Evolutionary conservation across 2,797 vertebrate species (phyloP).

Genomic region (Manis javanica): DNA sequence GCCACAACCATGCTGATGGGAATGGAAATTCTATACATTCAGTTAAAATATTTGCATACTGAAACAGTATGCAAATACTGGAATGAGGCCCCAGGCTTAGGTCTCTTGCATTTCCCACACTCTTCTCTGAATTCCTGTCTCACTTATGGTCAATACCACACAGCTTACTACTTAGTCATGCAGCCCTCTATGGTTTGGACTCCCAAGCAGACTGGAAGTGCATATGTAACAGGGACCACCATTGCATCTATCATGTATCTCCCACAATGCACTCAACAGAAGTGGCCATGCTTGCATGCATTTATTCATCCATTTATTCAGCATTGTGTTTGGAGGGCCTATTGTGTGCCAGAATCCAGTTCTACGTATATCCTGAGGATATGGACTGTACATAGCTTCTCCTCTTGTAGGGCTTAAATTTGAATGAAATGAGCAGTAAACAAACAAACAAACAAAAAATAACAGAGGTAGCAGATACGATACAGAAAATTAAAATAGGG

Average conservation of each 20-base stretch:
- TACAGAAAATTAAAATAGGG: not conserved
- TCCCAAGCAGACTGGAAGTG: not conserved
- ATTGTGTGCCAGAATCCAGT: not conserved
- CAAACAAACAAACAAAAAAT: not conserved
- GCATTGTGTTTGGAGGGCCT: not conserved
- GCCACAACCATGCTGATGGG: slow-evolving; percentile 54
- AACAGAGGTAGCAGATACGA: not conserved
- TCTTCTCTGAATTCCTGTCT: slow-evolving; percentile 54
- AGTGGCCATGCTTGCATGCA: not conserved
- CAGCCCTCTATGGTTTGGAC: not conserved
- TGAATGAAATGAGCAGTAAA: not conserved
- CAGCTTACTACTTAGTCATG: slow-evolving; percentile 10
- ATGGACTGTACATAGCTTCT: not conserved
- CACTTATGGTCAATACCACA: slow-evolving; percentile 61
- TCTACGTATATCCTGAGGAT: not conserved
- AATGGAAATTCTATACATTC: slow-evolving; percentile 75
- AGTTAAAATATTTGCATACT: slow-evolving; percentile 73
- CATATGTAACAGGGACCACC: not conserved
- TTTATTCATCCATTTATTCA: not conserved
- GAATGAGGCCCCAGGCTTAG: not conserved
- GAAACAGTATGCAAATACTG: slow-evolving; percentile 67
- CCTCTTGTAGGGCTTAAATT: not conserved
- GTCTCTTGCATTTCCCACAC: slow-evolving; percentile 68
- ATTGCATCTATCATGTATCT: not conserved
- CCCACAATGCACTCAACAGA: not conserved